Conservation (phyloP, 2,113 vertebrate genomes). For the Brachyistius frenatus region DNA sequence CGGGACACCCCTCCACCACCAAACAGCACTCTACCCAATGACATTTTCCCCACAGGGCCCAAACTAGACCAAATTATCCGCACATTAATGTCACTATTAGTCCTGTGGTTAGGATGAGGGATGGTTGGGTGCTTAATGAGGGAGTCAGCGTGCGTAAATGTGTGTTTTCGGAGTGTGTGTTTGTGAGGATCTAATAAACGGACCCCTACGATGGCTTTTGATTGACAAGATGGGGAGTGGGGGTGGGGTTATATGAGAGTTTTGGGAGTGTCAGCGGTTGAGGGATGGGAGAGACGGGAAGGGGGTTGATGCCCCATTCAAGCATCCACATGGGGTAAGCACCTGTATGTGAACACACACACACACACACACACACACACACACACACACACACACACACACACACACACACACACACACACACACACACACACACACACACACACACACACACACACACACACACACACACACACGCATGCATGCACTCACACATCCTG, state of each 20-base stretch:
- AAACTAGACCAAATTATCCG: slow-evolving; percentile 56
- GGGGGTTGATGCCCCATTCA: slow-evolving; percentile 35
- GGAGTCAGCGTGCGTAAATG: slow-evolving; percentile 4
- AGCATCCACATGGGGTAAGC: slow-evolving; percentile 4
- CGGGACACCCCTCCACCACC: not conserved
- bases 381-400: not conserved
- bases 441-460: too few relatives aligned
- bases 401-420: slow-evolving; percentile 16
- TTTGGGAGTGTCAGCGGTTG: not conserved
- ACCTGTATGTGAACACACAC: slow-evolving; percentile 7
- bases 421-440: too few relatives aligned
- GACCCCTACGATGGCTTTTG: slow-evolving; percentile 7
- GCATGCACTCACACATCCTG: not conserved
- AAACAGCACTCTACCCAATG: slow-evolving; percentile 16
- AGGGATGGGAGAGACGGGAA: slow-evolving; percentile 3
- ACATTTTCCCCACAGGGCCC: slow-evolving; percentile 54
- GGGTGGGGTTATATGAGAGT: slow-evolving; percentile 13
- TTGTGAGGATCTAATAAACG: slow-evolving; percentile 30
- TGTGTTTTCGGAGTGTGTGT: not conserved
- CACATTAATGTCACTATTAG: slow-evolving; percentile 67
- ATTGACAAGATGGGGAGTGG: slow-evolving; percentile 32
- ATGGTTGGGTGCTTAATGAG: slow-evolving; percentile 48
- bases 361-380: slow-evolving; percentile 12
- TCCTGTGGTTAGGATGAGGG: slow-evolving; percentile 60
- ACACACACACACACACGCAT: too few relatives aligned